Evolutionary conservation across 2,797 vertebrate genomes (phyloP), one percentile per base, ranked within the genome.

Genomic region (Eidolon dupreanum): DNA sequence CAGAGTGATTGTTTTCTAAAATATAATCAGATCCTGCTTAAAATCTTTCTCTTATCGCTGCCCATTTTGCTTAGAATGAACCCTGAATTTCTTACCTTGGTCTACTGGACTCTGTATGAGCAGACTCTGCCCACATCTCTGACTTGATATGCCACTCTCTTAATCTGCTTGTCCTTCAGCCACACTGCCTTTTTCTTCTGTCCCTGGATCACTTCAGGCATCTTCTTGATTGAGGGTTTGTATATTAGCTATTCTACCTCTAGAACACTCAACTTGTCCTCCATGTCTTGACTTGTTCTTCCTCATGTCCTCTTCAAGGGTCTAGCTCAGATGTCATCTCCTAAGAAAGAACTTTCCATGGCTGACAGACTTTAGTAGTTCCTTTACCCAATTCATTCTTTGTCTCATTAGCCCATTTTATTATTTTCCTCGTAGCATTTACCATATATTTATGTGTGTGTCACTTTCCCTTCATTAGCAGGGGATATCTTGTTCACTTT

Each of bases 1-100:
- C 81, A 68, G 74, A 83, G 36, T 65, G 11, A 49, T 93, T 26
- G 79, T 93, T 82, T 90, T 93, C 70, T 92, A 79, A 87, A 88
- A 61, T 74, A 55, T 59, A 71, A 36, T 96, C 51, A 46, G 12
- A 55, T 83, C 46, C 73, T 74, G 26, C 49, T 83, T 81, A 77
- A 55, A 92, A 49, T 13, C 20, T 85, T 49, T 65, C 81, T 53
- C 70, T 55, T 36, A 31, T 89, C 26, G 2, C 31, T 71, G 20
- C 8, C n/a, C 26, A 22, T 83, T 90, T 93, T 81, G 19, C 77
- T 92, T 73, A 90, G 41, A 59, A 77, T 57, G 26, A 75, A 81
- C 33, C 68, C 36, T 43, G 6, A 87, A 28, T 92, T 59, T 95
- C 77, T 88, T n/a, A 12, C 15, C 5, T 5, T 38, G 66, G 6